phyloP scores from a whole-genome alignment of 2,797 vertebrate genomes.

The Chelon labrosus region DNA sequence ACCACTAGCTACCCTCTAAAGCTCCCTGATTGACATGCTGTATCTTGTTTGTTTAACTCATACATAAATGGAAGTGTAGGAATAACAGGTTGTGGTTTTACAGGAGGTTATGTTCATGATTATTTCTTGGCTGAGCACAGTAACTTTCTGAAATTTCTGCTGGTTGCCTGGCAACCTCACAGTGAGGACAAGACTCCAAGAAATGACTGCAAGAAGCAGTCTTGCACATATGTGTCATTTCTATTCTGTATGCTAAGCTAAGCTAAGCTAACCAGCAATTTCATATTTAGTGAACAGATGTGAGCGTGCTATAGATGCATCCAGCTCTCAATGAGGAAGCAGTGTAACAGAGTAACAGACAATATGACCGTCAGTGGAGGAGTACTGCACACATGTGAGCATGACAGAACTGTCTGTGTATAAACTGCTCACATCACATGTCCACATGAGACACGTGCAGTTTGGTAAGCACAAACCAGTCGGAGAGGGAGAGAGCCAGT shows the following conservation, averaged over 20 bases:
- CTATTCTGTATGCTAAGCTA: background rate
- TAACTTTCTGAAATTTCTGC: background rate
- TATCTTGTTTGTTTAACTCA: background rate
- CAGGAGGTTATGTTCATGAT: background rate
- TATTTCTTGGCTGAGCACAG: slow-evolving; percentile 8
- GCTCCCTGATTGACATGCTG: background rate
- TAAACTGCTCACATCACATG: slow-evolving; percentile 31
- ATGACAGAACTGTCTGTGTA: slow-evolving; percentile 13
- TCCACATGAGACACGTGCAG: slow-evolving; percentile 43
- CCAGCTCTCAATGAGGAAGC: too few species aligned
- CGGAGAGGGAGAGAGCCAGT: slow-evolving; percentile 17
- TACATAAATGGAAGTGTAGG: background rate
- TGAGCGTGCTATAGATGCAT: background rate
- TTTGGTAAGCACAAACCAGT: slow-evolving; percentile 54
- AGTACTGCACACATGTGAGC: background rate
- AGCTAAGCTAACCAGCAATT: background rate
- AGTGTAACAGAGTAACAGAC: background rate
- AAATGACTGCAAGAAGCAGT: background rate
- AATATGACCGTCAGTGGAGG: background rate
- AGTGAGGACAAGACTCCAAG: background rate
- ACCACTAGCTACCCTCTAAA: background rate
- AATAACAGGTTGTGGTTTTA: background rate
- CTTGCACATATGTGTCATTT: background rate
- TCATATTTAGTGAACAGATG: slow-evolving; percentile 4
- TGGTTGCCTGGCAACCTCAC: slow-evolving; percentile 1